A percentile compares a stretch with the other conserved stretches of the same genome.
These are phyloP conservation scores for Tetragnatha montana DNA, from an alignment of 2,888 invertebrate species.

Conservation along the genomic window DNA sequence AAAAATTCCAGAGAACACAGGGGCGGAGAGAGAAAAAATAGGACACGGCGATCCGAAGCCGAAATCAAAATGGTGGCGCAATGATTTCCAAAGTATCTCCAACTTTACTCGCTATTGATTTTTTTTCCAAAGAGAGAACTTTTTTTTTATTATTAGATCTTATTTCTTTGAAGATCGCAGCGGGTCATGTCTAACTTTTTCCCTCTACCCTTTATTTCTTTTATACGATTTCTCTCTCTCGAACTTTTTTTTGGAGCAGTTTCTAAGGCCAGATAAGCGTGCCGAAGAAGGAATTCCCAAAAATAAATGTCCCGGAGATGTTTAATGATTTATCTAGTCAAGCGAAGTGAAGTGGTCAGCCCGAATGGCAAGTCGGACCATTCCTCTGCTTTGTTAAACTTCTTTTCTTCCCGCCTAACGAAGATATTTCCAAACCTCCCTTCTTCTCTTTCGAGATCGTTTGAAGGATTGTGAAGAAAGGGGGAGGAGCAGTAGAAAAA, in stretches of 20 bases:
- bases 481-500: not conserved
- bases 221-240: slow-evolving; percentile 16
- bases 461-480: slow-evolving; percentile 25
- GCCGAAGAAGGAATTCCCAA: slow-evolving; percentile 41
- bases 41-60: slow-evolving; percentile 35
- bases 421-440: slow-evolving; percentile 43
- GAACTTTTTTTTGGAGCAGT: slow-evolving; percentile 15
- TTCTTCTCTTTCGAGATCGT: slow-evolving; percentile 43
- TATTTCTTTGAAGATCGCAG: slow-evolving; percentile 59
- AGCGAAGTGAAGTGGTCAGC: slow-evolving; percentile 62
- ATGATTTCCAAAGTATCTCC: slow-evolving; percentile 62
- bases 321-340: slow-evolving; percentile 66
- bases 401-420: slow-evolving; percentile 43
- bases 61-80: slow-evolving; percentile 62
- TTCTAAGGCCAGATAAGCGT: slow-evolving; percentile 45
- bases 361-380: slow-evolving; percentile 43
- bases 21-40: slow-evolving; percentile 16
- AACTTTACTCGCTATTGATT: slow-evolving; percentile 64
- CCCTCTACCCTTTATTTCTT: slow-evolving; percentile 23
- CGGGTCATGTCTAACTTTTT: slow-evolving; percentile 62
- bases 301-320: slow-evolving; percentile 62
- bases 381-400: slow-evolving; percentile 49
- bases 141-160: slow-evolving; percentile 61
- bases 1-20: slow-evolving; percentile 22
- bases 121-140: slow-evolving; percentile 28